phyloP scores from a whole-genome alignment of 2,113 vertebrate genomes.

The Melanerpes formicivorus region DNA sequence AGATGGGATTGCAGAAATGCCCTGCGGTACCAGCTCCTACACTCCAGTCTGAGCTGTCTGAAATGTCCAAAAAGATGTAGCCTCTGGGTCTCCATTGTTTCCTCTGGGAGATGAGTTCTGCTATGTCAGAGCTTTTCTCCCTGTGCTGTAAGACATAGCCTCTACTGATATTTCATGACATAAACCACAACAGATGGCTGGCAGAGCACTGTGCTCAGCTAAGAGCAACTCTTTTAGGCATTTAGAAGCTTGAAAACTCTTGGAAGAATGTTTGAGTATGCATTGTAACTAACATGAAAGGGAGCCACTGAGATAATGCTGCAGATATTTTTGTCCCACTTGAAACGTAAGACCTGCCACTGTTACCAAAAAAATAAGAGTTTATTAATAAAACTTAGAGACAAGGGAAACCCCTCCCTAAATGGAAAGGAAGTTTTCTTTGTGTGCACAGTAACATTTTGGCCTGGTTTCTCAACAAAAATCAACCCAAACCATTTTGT shows the following conservation, averaged over 20 bases:
- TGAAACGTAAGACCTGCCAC: background rate
- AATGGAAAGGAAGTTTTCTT: background rate
- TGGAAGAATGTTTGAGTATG: background rate
- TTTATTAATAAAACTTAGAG: background rate
- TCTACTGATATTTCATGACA: slow-evolving; percentile 34
- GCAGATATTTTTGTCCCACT: background rate
- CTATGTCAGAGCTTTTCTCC: slow-evolving; percentile 16
- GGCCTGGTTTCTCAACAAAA: background rate
- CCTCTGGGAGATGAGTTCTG: slow-evolving; percentile 4
- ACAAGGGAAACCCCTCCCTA: background rate
- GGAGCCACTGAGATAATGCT: background rate
- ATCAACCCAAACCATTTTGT: background rate
- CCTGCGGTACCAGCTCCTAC: background rate
- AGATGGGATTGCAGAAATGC: background rate
- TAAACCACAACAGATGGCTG: slow-evolving; percentile 56
- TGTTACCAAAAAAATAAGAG: background rate
- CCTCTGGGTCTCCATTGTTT: background rate
- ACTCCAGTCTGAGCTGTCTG: background rate
- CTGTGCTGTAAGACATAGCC: background rate
- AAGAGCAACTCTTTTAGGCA: slow-evolving; percentile 7
- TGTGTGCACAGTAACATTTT: background rate
- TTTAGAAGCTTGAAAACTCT: slow-evolving; percentile 23
- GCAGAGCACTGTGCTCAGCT: slow-evolving; percentile 27
- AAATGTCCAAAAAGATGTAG: background rate
- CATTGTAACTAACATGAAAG: background rate